phyloP scores from a whole-genome alignment of 1,140 invertebrate genomes.

The Dinoponera quadriceps region DNA sequence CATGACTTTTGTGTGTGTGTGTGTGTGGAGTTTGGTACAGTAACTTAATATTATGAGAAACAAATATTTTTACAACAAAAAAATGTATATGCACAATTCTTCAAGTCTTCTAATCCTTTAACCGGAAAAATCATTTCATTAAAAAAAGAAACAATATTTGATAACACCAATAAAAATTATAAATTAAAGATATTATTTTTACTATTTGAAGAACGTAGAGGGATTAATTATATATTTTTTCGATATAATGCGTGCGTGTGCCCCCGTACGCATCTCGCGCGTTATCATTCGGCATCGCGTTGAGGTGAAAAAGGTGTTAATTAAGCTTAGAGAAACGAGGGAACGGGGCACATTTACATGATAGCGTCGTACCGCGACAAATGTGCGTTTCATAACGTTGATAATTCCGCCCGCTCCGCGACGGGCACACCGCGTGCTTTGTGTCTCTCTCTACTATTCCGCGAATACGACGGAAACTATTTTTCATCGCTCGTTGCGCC shows the following conservation, averaged over 20 bases:
- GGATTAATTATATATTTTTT: too few relatives aligned
- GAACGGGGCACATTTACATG: slow-evolving; percentile 43
- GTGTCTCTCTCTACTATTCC: background rate
- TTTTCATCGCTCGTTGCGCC: slow-evolving; percentile 42
- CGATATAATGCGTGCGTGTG: background rate
- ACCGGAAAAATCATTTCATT: too few relatives aligned
- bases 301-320: slow-evolving; percentile 15
- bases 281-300: slow-evolving; percentile 18
- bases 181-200: too few relatives aligned
- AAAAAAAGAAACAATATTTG: too few relatives aligned
- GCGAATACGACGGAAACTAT: slow-evolving; percentile 25
- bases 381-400: slow-evolving; percentile 15
- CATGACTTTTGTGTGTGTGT: too few relatives aligned
- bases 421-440: background rate
- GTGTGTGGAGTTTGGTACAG: too few relatives aligned
- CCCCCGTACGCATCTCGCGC: background rate
- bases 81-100: too few relatives aligned
- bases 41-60: too few relatives aligned
- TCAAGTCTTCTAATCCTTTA: too few relatives aligned
- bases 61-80: too few relatives aligned
- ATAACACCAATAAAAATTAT: too few relatives aligned
- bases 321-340: slow-evolving; percentile 40
- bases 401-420: slow-evolving; percentile 27
- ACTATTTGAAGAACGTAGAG: too few relatives aligned
- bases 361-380: slow-evolving; percentile 1